Conservation (phyloP, 2,113 vertebrate genomes). For the Felis chaus region DNA sequence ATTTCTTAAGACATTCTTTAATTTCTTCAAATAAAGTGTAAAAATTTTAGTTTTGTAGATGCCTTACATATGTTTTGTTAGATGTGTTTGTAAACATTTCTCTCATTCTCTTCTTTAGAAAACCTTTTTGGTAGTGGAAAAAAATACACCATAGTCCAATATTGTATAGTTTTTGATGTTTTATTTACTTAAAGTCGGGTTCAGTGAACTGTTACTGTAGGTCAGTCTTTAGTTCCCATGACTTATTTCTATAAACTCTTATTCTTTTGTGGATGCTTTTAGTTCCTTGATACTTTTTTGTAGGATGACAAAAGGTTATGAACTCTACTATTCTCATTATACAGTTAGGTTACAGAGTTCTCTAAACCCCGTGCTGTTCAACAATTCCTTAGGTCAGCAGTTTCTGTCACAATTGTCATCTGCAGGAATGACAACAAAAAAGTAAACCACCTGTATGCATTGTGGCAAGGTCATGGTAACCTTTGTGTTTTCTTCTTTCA, state of each 20-base stretch:
- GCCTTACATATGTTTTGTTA: not conserved
- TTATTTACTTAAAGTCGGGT: not conserved
- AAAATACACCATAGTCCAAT: not conserved
- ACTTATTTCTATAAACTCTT: not conserved
- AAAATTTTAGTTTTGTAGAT: not conserved
- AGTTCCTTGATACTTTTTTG: not conserved
- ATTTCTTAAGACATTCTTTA: not conserved
- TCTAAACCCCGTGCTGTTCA: not conserved
- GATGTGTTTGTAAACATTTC: not conserved
- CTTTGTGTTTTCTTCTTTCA: not conserved
- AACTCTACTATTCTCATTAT: not conserved
- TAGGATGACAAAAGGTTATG: not conserved
- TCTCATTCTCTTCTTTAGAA: not conserved
- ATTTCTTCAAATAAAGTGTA: not conserved
- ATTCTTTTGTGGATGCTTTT: not conserved
- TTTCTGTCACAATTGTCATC: not conserved
- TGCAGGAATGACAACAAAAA: not conserved
- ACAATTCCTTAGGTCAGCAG: not conserved
- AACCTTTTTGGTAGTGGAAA: not conserved
- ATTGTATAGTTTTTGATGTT: not conserved
- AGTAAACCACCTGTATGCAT: not conserved
- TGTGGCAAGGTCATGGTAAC: not conserved
- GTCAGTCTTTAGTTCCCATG: not conserved
- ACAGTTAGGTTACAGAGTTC: not conserved
- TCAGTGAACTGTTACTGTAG: not conserved